phyloP scores from a whole-genome alignment of 2,888 invertebrate species.

The Nipponacmea schrenckii region DNA sequence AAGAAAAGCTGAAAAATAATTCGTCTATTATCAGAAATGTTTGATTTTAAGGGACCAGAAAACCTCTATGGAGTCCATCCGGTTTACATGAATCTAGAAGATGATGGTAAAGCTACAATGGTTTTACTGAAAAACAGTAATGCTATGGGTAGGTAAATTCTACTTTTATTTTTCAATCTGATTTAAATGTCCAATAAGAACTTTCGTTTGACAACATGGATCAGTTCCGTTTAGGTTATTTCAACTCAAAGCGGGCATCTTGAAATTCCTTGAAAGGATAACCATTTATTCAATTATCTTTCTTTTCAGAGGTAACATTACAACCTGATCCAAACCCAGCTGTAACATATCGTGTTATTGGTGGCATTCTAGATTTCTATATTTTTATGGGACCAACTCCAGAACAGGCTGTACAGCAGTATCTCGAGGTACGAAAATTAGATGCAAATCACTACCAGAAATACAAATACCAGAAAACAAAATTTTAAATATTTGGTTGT shows the following conservation, averaged over 20 bases:
- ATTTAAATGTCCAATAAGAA: no score
- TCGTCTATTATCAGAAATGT: neutral
- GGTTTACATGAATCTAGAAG: constrained; percentile 81
- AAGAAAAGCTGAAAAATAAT: neutral
- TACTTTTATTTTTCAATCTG: neutral
- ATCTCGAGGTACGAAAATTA: constrained; percentile 70
- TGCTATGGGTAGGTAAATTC: constrained; percentile 70
- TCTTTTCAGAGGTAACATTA: constrained; percentile 74
- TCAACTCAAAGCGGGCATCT: no score
- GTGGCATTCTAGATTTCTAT: constrained; percentile 84
- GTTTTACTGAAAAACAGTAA: constrained; percentile 77
- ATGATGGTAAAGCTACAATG: constrained; percentile 73
- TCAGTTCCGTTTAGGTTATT: no score
- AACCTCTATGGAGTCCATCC: constrained; percentile 87
- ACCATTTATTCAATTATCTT: no score
- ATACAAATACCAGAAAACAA: no score
- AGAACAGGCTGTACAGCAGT: constrained; percentile 68
- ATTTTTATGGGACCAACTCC: constrained; percentile 82
- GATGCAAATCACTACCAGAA: neutral
- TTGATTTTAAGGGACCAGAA: constrained; percentile 7
- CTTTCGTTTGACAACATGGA: no score
- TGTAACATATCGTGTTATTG: constrained; percentile 83
- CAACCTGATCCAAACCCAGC: constrained; percentile 84
- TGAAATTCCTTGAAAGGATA: no score
- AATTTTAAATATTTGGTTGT: no score